Evolutionary conservation across 2,113 vertebrate genomes (phyloP).

Genomic region (Nothobranchius furzeri): DNA sequence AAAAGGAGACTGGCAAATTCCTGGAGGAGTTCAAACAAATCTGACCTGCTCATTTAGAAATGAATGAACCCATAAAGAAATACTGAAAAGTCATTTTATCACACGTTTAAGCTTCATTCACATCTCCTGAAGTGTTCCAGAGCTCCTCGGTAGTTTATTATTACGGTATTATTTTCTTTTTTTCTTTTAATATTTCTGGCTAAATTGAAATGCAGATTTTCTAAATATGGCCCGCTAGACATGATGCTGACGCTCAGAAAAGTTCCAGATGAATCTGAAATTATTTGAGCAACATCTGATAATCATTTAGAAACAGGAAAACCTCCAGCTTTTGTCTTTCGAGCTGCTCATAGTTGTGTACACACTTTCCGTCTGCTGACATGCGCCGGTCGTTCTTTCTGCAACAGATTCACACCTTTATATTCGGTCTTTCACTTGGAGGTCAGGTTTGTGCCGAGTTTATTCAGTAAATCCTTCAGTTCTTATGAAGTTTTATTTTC

Average conservation of each 20-base stretch:
- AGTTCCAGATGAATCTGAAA: slow-evolving; percentile 9
- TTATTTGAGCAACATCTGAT: slow-evolving; percentile 22
- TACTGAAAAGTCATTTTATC: background rate
- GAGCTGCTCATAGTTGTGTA: background rate
- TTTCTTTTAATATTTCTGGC: background rate
- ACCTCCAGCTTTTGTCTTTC: background rate
- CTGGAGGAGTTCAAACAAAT: too few species aligned
- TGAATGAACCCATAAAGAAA: background rate
- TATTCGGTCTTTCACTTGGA: too few species aligned
- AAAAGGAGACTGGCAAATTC: slow-evolving; percentile 4
- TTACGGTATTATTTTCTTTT: too few species aligned
- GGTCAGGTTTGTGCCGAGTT: background rate
- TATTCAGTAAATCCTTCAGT: background rate
- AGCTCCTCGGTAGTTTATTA: background rate
- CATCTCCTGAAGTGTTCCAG: background rate
- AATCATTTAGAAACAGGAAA: slow-evolving; percentile 26
- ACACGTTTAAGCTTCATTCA: background rate
- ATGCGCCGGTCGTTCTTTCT: background rate
- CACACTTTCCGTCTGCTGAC: background rate
- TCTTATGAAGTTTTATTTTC: too few species aligned
- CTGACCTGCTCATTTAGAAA: too few species aligned
- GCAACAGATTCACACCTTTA: background rate
- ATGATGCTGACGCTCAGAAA: background rate
- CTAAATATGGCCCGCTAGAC: background rate
- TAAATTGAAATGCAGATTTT: too few species aligned